phyloP scores from a whole-genome alignment of 2,888 invertebrate species.

The Mimumesa dahlbomi region DNA sequence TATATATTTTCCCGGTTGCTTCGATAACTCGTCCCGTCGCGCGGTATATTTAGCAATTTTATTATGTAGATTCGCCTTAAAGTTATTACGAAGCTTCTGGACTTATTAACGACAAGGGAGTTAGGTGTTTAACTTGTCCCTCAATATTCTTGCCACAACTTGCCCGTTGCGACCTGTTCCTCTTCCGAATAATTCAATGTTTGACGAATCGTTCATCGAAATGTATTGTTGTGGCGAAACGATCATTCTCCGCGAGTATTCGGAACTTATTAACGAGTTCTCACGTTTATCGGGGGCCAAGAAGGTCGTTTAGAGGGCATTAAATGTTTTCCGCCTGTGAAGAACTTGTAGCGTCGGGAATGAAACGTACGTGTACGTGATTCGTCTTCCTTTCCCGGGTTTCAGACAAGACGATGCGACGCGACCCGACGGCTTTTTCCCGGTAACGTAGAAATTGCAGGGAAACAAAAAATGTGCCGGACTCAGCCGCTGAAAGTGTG shows the following conservation, averaged over 20 bases:
- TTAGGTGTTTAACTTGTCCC: too few species aligned
- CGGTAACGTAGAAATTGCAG: constrained; percentile 27
- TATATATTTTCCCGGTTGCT: too few species aligned
- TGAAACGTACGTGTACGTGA: constrained; percentile 37
- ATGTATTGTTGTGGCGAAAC: too few species aligned
- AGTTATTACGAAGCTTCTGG: constrained; percentile 16
- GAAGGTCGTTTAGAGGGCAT: constrained; percentile 2
- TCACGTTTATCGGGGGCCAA: too few species aligned
- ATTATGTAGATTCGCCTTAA: constrained; percentile 15
- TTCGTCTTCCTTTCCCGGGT: constrained; percentile 29
- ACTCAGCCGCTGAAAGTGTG: constrained; percentile 1
- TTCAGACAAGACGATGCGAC: constrained; percentile 27
- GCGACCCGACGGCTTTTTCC: constrained; percentile 24
- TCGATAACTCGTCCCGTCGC: too few species aligned
- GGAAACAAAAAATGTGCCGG: background rate
- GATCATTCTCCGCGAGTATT: too few species aligned
- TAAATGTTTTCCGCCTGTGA: constrained; percentile 1
- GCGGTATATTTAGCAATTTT: constrained; percentile 1
- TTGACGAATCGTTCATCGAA: too few species aligned
- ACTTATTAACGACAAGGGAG: constrained; percentile 40
- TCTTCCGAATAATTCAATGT: too few species aligned
- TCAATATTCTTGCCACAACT: too few species aligned
- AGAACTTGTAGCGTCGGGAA: constrained; percentile 18
- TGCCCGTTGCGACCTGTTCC: too few species aligned
- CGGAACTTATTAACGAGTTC: too few species aligned